Evolutionary conservation across 2,113 vertebrate species (phyloP).

Genomic region (Bolborhynchus lineola): DNA sequence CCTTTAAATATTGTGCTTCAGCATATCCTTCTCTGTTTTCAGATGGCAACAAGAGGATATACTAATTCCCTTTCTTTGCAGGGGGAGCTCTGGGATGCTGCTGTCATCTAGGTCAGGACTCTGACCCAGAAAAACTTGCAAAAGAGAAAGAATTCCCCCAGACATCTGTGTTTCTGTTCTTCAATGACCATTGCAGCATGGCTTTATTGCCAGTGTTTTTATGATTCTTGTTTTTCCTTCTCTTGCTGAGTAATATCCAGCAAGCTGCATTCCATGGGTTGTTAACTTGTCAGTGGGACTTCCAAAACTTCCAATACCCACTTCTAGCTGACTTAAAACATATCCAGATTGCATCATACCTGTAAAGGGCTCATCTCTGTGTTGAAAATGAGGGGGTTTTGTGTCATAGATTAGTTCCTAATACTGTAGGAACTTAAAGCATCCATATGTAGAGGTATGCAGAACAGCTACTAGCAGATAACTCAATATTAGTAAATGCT

Average conservation of each 20-base stretch:
- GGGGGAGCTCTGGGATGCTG: not conserved
- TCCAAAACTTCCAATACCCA: not conserved
- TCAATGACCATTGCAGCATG: not conserved
- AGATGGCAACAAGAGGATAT: not conserved
- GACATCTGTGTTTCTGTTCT: not conserved
- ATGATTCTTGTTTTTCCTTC: not conserved
- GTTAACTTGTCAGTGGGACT: not conserved
- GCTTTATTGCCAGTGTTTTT: not conserved
- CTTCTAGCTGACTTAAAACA: not conserved
- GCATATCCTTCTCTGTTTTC: not conserved
- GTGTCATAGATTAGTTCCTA: not conserved
- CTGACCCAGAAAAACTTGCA: not conserved
- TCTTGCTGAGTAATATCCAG: not conserved
- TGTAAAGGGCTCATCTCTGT: not conserved
- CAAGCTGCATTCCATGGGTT: not conserved
- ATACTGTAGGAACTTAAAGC: not conserved
- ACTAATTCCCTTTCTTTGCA: not conserved
- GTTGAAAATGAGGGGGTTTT: fast-evolving
- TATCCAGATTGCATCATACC: not conserved
- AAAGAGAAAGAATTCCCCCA: not conserved
- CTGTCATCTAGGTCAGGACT: not conserved
- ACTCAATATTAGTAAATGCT: fast-evolving
- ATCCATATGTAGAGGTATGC: fast-evolving
- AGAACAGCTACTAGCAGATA: not conserved
- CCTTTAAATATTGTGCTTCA: not conserved